A percentile compares a stretch with the other conserved stretches of the same genome.
These are phyloP conservation scores for Montipora capitata DNA, from an alignment of 92 coral and sea anemone genomes.

Conservation along the genomic window DNA sequence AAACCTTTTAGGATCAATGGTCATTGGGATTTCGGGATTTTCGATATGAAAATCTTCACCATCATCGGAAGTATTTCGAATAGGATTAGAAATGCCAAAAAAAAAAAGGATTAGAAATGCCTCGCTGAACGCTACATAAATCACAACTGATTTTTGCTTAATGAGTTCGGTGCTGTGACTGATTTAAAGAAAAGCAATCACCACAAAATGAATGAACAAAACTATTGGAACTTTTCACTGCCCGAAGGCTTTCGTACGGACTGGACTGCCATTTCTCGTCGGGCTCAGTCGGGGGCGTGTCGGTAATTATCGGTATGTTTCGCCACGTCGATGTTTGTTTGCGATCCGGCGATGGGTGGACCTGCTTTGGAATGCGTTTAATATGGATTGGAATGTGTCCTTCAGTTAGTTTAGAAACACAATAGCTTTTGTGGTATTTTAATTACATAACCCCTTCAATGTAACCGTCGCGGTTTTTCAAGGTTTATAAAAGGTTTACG, in stretches of 20 bases:
- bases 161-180: not conserved
- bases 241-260: constrained; percentile 12
- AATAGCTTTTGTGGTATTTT: not conserved
- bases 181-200: not conserved
- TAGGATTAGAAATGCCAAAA: too few relatives aligned
- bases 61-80: too few relatives aligned
- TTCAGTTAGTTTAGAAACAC: constrained; percentile 17
- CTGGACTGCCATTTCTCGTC: constrained; percentile 20
- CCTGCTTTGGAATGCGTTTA: constrained; percentile 48
- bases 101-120: too few relatives aligned
- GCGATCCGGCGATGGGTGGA: constrained; percentile 70
- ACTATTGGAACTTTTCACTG: too few relatives aligned
- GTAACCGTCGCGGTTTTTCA: not conserved
- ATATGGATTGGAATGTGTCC: constrained; percentile 52
- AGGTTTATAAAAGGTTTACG: not conserved
- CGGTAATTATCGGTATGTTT: constrained; percentile 78
- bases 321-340: constrained; percentile 68
- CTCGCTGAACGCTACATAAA: too few relatives aligned
- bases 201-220: too few relatives aligned
- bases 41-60: too few relatives aligned
- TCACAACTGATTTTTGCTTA: too few relatives aligned
- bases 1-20: too few relatives aligned
- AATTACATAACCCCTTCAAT: not conserved
- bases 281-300: constrained; percentile 75
- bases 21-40: too few relatives aligned